Base-by-base conservation (phyloP, 2,797 vertebrate species). In the Furcifer pardalis region DNA sequence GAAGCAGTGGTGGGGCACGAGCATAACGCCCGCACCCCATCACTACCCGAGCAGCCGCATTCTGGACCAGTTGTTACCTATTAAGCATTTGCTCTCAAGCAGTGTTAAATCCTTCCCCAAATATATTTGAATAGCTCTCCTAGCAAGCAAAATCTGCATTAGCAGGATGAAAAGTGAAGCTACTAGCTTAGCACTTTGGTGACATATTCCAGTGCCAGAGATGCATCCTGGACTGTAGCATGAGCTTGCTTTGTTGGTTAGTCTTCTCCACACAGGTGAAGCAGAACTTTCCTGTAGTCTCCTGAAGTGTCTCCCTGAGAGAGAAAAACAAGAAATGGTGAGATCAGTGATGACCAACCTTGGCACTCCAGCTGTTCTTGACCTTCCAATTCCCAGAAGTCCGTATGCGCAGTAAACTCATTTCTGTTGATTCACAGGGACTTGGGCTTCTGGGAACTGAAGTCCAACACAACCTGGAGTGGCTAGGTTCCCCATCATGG, bases 181-280 rank as follows among this genome's bases (percentile, higher is more conserved):
- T n/a, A 2, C 52, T 37, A 44, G 42, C 46, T 40, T 42, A 42
- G 9, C 59, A 10, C 40, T 78, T 71, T 32, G 30, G 23, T 12
- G 10, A 37, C 74, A 25, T 6, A n/a, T n/a, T 8, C 25, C 7
- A 23, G 40, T 27, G 49, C 17, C 46, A 5, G 49, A 1, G 7
- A 12, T 30, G 1, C 5, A 7, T n/a, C 42, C 46, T 40, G 10
- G 37, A 13, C 8, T 37, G 32, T 1, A 42, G 42, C 15, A 27
- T 5, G 7, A 15, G 25, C n/a, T 17, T 5, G 7, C 0, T 27
- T 7, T 23, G 49, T 4, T 7, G 21, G 4, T 91, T 87, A 96
- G 46, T 97, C 95, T 59, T 97, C 96, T n/a, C 96, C 96, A 56
- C 96, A 96, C n/a, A 97, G 94, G 30, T 92, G 84, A 59, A 97